Conservation (phyloP, 2,797 vertebrate species). For the Acrossocheilus wenchowensis region DNA sequence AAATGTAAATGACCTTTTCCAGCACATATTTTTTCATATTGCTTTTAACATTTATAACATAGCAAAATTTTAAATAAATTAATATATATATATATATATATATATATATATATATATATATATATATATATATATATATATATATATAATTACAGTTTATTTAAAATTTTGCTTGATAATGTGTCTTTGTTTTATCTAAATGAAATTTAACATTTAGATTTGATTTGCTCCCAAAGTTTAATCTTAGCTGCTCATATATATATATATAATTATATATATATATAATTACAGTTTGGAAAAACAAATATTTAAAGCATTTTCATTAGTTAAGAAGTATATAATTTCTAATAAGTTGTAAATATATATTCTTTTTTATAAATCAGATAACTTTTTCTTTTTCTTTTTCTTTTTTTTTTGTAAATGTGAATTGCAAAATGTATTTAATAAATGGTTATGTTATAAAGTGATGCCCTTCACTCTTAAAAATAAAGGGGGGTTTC, state of each 20-base stretch:
- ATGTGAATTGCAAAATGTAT: background rate
- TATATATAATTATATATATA: too few species aligned
- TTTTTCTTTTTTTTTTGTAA: background rate
- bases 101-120: too few species aligned
- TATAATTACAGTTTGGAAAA: background rate
- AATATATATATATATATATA: too few species aligned
- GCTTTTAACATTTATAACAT: background rate
- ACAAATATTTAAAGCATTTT: background rate
- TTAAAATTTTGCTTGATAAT: background rate
- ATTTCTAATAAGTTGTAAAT: too few species aligned
- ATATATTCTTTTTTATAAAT: too few species aligned
- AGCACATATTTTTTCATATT: background rate
- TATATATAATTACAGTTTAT: too few species aligned
- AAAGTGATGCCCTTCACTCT: background rate
- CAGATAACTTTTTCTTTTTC: background rate
- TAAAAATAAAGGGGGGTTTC: too few species aligned
- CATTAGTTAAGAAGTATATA: background rate
- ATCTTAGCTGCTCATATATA: too few species aligned
- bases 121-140: too few species aligned
- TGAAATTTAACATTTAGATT: background rate
- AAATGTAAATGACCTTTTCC: background rate
- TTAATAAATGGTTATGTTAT: background rate
- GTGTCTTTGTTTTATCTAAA: too few species aligned
- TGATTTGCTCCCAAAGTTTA: too few species aligned
- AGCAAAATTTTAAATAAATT: too few species aligned